Evolutionary conservation across 2,113 vertebrate species (phyloP).

Genomic region (Zingel zingel): DNA sequence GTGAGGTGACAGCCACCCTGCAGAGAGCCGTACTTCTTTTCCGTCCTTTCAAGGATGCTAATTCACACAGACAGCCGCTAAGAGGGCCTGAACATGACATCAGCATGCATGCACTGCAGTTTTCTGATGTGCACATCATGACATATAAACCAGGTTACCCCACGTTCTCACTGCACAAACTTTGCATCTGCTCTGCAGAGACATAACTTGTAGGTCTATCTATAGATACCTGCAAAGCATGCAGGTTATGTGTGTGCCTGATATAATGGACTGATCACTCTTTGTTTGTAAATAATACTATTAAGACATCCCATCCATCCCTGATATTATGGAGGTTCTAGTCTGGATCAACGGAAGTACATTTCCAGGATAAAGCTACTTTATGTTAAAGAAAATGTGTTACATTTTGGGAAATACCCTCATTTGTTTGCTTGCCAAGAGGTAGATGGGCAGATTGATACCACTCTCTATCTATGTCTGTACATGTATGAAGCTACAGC

Average conservation of each 20-base stretch:
- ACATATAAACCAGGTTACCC: background rate
- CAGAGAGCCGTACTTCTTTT: constrained; percentile 39
- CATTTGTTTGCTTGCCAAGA: too few species aligned
- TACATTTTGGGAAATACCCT: background rate
- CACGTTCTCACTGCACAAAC: background rate
- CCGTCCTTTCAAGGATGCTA: constrained; percentile 39
- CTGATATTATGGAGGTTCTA: background rate
- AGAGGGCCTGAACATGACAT: constrained; percentile 33
- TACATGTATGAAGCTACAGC: background rate
- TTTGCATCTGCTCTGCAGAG: background rate
- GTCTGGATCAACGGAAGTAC: too few species aligned
- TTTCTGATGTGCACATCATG: background rate
- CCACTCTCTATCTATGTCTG: background rate
- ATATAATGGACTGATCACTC: background rate
- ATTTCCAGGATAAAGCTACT: background rate
- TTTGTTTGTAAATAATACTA: background rate
- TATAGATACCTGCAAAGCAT: background rate
- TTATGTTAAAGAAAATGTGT: background rate
- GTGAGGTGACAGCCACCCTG: constrained; percentile 60
- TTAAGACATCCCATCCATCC: background rate
- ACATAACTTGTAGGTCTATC: background rate
- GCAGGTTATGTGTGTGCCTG: background rate
- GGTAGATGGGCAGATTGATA: background rate
- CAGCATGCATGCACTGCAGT: background rate
- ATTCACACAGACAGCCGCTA: constrained; percentile 41